Base-by-base conservation (phyloP, 2,888 invertebrate genomes). In the Synergus laeviventris region DNA sequence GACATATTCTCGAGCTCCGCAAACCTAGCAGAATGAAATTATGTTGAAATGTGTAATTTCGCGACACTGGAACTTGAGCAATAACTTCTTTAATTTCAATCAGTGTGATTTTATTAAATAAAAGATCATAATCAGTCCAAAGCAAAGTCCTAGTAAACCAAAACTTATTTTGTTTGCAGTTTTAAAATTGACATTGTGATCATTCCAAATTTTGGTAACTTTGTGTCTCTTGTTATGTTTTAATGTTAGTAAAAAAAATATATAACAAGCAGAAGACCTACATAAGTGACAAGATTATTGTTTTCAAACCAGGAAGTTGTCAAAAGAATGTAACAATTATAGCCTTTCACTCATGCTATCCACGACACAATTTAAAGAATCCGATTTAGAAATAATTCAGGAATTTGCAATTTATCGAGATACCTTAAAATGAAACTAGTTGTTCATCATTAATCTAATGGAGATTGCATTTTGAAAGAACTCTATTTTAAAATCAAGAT, bases 281-380 rank as follows among this genome's bases (percentile, higher is more conserved):
- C 36, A 70, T 18, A 11, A 12, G n/a, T 49, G 45, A 70, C 36
- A 70, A 31, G n/a, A 70, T 54, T 70, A 16, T 54, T 49, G 31
- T 49, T 49, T 54, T 70, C 31, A 70, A 36, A 70, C 49, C 70
- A 70, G 70, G 70, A 70, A 70, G 70, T 70, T 70, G n/a, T 70
- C 70, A 70, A 70, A 54, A 54, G 70, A 36, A 70, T 70, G 49
- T 12, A 70, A 49, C 70, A 70, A 54, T 70, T 70, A 49, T 16
- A 54, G 70, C 49, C 70, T 70, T 70, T 70, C 70, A 49, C 70
- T 70, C 49, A 31, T 70, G 49, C 11, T 70, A 49, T 21, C 49
- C 70, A 70, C 16, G 70, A 36, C 3, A 24, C 31, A n/a, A 11
- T 16, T 11, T 49, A 36, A 31, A 70, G 49, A 49, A 70, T 70